A percentile compares a stretch with the other conserved stretches of the same genome.
Conservation (phyloP, 2,797 vertebrate species). For the Zalophus californianus region DNA sequence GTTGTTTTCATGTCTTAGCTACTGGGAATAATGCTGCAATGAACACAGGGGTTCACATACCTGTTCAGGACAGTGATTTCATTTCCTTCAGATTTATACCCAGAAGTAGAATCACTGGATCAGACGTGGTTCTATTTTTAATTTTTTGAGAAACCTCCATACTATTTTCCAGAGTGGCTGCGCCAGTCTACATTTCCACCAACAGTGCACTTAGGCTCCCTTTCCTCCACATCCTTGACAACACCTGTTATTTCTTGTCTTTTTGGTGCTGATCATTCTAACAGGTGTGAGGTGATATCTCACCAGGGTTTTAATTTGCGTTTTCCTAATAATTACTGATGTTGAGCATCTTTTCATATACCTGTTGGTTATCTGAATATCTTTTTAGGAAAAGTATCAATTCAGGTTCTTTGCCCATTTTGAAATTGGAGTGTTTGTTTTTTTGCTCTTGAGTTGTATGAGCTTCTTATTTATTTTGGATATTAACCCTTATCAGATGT, state of each 20-base stretch:
- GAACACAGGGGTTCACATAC: background rate
- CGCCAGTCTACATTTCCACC: background rate
- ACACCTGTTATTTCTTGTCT: background rate
- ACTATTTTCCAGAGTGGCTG: background rate
- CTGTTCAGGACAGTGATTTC: background rate
- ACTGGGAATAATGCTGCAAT: background rate
- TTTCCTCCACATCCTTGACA: no score
- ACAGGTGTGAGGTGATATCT: background rate
- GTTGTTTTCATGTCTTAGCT: background rate
- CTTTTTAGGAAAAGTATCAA: background rate
- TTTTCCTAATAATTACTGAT: background rate
- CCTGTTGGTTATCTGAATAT: background rate
- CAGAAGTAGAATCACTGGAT: background rate
- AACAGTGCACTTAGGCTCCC: accelerated
- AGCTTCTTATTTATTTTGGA: background rate
- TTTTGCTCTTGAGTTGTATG: background rate
- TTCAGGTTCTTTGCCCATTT: background rate
- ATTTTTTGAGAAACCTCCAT: background rate
- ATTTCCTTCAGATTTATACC: background rate
- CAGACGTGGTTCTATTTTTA: background rate
- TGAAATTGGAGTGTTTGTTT: background rate
- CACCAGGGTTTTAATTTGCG: background rate
- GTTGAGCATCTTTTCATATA: background rate
- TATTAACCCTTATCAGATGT: background rate
- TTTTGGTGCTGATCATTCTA: background rate